These are phyloP conservation scores for Drosophila seguyi DNA, from an alignment of 1,140 invertebrate genomes.

Conservation along the genomic window DNA sequence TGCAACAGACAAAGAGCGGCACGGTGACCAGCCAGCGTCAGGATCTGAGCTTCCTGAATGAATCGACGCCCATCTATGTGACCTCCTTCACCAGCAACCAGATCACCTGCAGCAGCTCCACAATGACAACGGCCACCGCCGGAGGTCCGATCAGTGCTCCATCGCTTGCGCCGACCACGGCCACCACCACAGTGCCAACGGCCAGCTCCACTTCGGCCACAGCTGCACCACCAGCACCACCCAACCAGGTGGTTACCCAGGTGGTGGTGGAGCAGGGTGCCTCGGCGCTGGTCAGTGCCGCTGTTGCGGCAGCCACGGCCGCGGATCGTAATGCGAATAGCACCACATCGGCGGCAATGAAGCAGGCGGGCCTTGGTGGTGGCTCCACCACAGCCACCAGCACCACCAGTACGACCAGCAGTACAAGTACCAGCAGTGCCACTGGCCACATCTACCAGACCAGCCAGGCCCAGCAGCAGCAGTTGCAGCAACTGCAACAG, in stretches of 20 bases:
- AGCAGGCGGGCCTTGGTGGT: conserved; percentile 20
- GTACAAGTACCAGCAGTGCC: conserved; percentile 50
- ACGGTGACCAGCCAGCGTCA: conserved; percentile 86
- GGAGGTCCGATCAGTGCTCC: conserved; percentile 76
- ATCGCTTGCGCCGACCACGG: conserved; percentile 67
- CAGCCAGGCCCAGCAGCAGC: conserved; percentile 76
- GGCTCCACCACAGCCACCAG: not conserved
- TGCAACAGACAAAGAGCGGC: conserved; percentile 85
- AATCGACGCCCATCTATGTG: conserved; percentile 90
- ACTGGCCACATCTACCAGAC: conserved; percentile 72
- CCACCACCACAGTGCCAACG: conserved; percentile 55
- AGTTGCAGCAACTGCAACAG: conserved; percentile 72
- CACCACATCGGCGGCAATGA: conserved; percentile 66
- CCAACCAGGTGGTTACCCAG: conserved; percentile 45
- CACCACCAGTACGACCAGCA: conserved; percentile 9
- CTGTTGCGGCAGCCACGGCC: conserved; percentile 64
- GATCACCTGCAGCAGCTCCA: conserved; percentile 86
- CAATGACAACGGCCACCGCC: conserved; percentile 86
- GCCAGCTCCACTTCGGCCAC: conserved; percentile 27
- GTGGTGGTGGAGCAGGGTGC: conserved; percentile 32
- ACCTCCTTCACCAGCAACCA: conserved; percentile 90
- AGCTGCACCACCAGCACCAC: conserved; percentile 4
- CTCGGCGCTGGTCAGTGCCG: conserved; percentile 61
- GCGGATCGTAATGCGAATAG: conserved; percentile 66
- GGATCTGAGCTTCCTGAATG: conserved; percentile 86